A percentile compares a stretch with the other conserved stretches of the same genome.
Conservation (phyloP, 2,797 vertebrate genomes). For the Pseudochirops corinnae region DNA sequence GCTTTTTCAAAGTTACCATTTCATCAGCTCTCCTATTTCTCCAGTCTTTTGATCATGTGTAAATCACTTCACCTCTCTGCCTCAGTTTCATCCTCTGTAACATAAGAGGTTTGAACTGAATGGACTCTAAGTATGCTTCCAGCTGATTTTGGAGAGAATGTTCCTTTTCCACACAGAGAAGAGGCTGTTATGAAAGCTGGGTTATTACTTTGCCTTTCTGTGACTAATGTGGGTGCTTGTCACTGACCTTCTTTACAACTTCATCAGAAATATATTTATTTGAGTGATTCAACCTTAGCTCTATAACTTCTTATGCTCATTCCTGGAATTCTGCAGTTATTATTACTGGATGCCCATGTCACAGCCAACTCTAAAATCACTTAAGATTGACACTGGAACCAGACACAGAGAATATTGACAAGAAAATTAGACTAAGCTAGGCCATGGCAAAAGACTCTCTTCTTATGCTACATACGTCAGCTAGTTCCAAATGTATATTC, state of each 20-base stretch:
- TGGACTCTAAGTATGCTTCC: neutral
- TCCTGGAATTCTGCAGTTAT: neutral
- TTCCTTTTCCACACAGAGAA: neutral
- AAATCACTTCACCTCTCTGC: neutral
- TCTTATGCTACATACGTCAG: neutral
- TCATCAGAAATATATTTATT: neutral
- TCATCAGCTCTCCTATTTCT: neutral
- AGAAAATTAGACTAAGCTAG: neutral
- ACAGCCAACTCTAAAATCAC: neutral
- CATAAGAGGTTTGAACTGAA: neutral
- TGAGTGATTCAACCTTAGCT: neutral
- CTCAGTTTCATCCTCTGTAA: neutral
- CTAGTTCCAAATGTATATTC: neutral
- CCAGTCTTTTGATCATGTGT: neutral
- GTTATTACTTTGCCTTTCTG: neutral
- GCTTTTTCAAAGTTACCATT: neutral
- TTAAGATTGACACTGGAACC: neutral
- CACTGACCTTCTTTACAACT: neutral
- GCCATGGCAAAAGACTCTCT: neutral
- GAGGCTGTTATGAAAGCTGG: neutral
- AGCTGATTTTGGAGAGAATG: neutral
- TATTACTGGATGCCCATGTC: neutral
- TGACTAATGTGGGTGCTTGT: neutral
- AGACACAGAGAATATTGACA: neutral
- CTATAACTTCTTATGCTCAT: neutral